These are phyloP conservation scores for Melanerpes aurifrons DNA, from an alignment of 2,113 vertebrate genomes.

Conservation along the genomic window DNA sequence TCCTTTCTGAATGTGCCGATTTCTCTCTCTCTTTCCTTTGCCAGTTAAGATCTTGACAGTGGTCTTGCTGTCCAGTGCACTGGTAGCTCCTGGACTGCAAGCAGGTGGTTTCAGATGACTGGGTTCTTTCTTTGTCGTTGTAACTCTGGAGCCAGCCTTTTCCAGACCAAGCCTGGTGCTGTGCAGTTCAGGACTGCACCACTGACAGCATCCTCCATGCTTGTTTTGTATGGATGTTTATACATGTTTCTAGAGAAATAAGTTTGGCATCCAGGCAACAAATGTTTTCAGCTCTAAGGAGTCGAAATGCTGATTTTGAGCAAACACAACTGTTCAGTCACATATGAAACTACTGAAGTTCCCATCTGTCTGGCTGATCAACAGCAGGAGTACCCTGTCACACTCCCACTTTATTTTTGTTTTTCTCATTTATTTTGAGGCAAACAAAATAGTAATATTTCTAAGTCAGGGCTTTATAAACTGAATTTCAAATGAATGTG, in stretches of 20 bases:
- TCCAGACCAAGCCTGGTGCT: background rate
- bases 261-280: background rate
- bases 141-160: background rate
- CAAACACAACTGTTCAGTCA: slow-evolving; percentile 4
- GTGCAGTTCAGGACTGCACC: background rate
- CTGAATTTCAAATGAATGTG: background rate
- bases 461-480: background rate
- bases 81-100: background rate
- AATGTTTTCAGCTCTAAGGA: background rate
- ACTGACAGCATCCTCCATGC: background rate
- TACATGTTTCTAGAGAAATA: slow-evolving; percentile 21
- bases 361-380: background rate
- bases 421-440: background rate
- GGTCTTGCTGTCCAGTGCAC: background rate
- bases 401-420: background rate
- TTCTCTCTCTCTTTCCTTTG: background rate
- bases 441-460: background rate
- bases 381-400: background rate
- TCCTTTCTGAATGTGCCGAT: slow-evolving; percentile 42
- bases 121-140: background rate
- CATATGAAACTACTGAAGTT: background rate
- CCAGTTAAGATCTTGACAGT: slow-evolving; percentile 35
- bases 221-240: slow-evolving; percentile 40
- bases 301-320: slow-evolving; percentile 14
- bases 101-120: background rate